Percentiles rank a stretch among this genome's conserved stretches.
phyloP scores from a whole-genome alignment of 2,797 vertebrate genomes.

The Acestrorhynchus altus region DNA sequence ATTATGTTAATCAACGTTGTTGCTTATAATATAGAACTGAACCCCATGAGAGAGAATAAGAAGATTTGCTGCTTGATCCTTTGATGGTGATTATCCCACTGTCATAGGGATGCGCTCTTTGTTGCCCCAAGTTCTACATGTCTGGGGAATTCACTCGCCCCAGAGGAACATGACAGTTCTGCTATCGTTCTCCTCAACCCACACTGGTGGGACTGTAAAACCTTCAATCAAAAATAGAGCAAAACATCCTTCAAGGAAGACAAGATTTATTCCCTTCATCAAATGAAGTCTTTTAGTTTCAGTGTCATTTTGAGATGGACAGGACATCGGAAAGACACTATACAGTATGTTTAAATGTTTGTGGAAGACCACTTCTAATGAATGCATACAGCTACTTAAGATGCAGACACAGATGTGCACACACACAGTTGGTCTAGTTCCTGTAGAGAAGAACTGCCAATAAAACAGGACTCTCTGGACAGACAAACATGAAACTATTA shows the following conservation, averaged over 20 bases:
- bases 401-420: too few species aligned
- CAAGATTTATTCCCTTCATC: background rate
- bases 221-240: background rate
- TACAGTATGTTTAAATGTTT: too few species aligned
- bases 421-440: too few species aligned
- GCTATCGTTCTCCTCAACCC: background rate
- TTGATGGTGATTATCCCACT: slow-evolving; percentile 35
- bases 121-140: background rate
- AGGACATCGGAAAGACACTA: too few species aligned
- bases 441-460: too few species aligned
- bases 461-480: too few species aligned
- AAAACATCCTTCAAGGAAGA: background rate
- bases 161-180: slow-evolving; percentile 17
- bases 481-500: too few species aligned
- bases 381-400: too few species aligned
- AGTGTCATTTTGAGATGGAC: too few species aligned
- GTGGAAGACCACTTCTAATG: too few species aligned
- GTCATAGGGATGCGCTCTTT: slow-evolving; percentile 7
- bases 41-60: slow-evolving; percentile 35
- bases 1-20: slow-evolving; percentile 43
- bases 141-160: background rate
- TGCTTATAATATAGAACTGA: slow-evolving; percentile 23
- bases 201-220: background rate
- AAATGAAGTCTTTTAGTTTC: too few species aligned
- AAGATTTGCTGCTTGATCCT: slow-evolving; percentile 49